Base-by-base conservation (phyloP, 2,888 invertebrate species). In the Cordilura impudica region DNA sequence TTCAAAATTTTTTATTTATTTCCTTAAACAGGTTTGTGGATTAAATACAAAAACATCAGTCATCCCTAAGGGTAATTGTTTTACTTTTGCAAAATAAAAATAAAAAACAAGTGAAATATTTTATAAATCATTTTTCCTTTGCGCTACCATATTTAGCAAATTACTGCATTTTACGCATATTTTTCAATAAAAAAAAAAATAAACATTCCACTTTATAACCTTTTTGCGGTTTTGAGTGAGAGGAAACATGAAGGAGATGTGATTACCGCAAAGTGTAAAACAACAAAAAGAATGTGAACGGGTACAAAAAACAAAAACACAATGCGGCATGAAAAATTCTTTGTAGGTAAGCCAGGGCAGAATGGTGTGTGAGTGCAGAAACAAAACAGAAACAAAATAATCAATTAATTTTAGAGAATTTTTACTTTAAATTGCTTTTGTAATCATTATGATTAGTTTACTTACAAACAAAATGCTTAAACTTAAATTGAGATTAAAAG, bases 91-190 rank as follows among this genome's bases (percentile, higher is more conserved):
- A 39, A 39, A 39, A 39, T 2, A 39, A 39, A 8, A 39, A 39
- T 4, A 39, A 39, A 39, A 39, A 39, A 12, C 35, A n/a, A n/a
- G n/a, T 39, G 12, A 39, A 39, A 39, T n/a, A 39, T 39, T 39
- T 39, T 39, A n/a, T 39, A 5, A 39, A 39, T 39, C n/a, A n/a
- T 39, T 73, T 56, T 60, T 82, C 81, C 78, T 83, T 81, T 81
- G 74, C 82, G 81, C 79, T 81, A 74, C 82, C 82, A 84, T 85
- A 83, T 84, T 84, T 81, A 81, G 81, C 85, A 85, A 85, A 83
- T 85, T 86, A 86, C 85, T 85, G 86, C 84, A 82, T 86, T 86
- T 87, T 85, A 83, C 83, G 78, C 81, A 82, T 82, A 81, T 72
- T 80, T 74, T 60, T 69, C 70, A 2, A 39, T 1, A 39, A 39